Conservation (phyloP, 2,113 vertebrate species). For the Sminthopsis crassicaudata region DNA sequence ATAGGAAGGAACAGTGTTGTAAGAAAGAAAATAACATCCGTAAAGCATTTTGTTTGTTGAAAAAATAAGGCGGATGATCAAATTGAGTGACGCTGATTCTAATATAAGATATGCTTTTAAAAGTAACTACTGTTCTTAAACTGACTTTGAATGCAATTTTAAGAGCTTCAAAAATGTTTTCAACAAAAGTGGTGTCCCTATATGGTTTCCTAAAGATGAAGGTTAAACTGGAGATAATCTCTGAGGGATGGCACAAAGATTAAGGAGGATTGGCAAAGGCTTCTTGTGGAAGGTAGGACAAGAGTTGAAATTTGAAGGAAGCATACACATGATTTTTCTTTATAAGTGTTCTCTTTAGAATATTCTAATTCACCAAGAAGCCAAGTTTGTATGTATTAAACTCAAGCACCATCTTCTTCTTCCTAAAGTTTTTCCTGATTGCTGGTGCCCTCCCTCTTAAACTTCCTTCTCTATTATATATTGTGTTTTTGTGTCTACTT, state of each 20-base stretch:
- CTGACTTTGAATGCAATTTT: neutral
- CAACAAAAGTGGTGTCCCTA: neutral
- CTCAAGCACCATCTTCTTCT: neutral
- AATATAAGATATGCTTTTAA: neutral
- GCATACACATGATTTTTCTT: neutral
- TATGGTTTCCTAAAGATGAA: neutral
- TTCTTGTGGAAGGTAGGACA: neutral
- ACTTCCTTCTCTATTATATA: neutral
- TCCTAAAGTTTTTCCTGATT: neutral
- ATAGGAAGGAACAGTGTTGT: neutral
- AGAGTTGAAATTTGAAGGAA: neutral
- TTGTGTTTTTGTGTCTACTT: no score
- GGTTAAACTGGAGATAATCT: neutral
- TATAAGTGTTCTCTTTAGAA: neutral
- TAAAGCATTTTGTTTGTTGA: neutral
- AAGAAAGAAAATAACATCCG: neutral
- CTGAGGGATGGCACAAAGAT: neutral
- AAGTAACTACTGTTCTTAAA: neutral
- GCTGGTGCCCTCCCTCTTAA: neutral
- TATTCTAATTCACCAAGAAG: neutral
- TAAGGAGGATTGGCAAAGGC: neutral
- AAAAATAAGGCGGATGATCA: neutral
- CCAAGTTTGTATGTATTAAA: neutral
- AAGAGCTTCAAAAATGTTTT: neutral
- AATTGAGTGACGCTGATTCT: neutral